Evolutionary conservation across 2,113 vertebrate genomes (phyloP).

Genomic region (Lepisosteus osseus): DNA sequence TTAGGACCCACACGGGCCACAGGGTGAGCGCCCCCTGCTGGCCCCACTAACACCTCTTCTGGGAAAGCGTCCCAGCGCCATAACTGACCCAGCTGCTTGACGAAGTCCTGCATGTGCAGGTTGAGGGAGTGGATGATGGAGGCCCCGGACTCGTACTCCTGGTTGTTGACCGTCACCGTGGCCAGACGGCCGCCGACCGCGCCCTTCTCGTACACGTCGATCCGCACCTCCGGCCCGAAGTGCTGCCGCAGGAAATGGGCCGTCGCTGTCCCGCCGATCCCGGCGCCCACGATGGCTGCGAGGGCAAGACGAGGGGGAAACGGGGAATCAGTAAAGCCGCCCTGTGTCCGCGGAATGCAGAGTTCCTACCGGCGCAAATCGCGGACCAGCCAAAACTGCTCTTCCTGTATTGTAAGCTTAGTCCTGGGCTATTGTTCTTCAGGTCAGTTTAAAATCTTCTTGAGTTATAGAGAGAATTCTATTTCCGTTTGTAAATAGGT

Average conservation of each 20-base stretch:
- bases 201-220: conserved; percentile 87
- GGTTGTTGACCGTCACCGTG: conserved; percentile 87
- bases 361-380: no score
- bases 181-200: conserved; percentile 85
- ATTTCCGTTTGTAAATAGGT: no score
- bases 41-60: no score
- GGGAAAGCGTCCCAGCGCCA: no score
- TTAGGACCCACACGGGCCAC: no score
- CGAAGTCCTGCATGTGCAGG: conserved; percentile 94
- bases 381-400: no score
- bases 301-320: conserved; percentile 18
- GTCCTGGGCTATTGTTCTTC: no score
- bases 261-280: conserved; percentile 86
- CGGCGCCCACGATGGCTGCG: conserved; percentile 86
- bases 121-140: conserved; percentile 92
- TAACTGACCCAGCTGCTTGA: conserved; percentile 87
- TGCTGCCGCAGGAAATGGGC: conserved; percentile 90
- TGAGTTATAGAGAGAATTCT: no score
- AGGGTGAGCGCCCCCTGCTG: no score
- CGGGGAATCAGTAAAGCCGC: neutral
- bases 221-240: conserved; percentile 88
- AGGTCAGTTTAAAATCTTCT: no score
- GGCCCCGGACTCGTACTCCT: conserved; percentile 88
- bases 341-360: no score
- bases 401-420: no score